Base-by-base conservation (phyloP, 2,113 vertebrate species). In the Plestiodon gilberti region DNA sequence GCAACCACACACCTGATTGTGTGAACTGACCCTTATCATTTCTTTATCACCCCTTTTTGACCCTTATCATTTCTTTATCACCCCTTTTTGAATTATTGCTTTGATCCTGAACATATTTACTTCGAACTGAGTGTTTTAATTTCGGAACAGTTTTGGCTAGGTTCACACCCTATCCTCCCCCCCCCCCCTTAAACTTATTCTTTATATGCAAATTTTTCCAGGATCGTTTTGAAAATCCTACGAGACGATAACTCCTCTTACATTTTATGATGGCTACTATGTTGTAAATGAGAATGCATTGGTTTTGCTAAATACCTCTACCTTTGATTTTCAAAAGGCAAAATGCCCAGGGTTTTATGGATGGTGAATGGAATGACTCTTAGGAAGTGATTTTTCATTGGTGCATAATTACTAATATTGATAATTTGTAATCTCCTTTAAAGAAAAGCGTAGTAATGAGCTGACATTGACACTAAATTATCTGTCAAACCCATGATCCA, bases 301-400 rank as follows among this genome's bases (percentile, higher is more conserved):
- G 28, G 10, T 83, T 93, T 92, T 87, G 10, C 48, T 74, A 88
- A 87, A 1, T 0, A 0, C 8, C 76, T 89, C 87, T 87, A 71
- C 17, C 3, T 57, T 28, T 69, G 86, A n/a, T 2, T 90, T 25
- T 87, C 87, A 38, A 40, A 76, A 81, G 38, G 55, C 33, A 80
- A 86, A 86, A 62, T 83, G 55, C 74, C 84, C 48, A 79, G 28
- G 69, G 52, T 30, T 6, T 80, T 89, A 1, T 71, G 65, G 57
- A 62, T 83, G 74, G 64, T n/a, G 78, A 92, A 87, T 62, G 82
- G 57, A 83, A 65, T 52, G 62, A 83, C 67, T 89, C 33, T 80
- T 84, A 61, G 70, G 73, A 76, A 93, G 82, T 69, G 59, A 23
- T 87, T 91, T 94, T 77, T 83, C 13, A 28, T 90, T 92, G 89